Percentiles rank a stretch among this genome's conserved stretches.
Conservation (phyloP, 2,797 vertebrate species). For the Myotis daubentonii region DNA sequence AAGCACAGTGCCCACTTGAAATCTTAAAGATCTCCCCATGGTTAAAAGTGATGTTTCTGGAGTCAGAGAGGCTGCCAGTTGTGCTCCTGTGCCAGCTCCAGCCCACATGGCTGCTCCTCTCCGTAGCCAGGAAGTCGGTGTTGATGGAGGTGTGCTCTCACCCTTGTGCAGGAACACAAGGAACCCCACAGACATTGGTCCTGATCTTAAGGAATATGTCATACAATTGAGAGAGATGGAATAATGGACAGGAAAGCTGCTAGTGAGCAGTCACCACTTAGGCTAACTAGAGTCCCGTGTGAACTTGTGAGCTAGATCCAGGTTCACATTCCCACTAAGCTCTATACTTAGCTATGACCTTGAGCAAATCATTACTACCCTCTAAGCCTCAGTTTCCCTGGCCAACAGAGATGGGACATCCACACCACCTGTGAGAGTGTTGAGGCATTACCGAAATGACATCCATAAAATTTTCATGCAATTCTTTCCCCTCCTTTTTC, state of each 20-base stretch:
- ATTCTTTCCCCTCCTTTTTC: neutral
- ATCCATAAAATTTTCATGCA: neutral
- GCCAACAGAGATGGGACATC: neutral
- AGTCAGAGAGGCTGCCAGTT: neutral
- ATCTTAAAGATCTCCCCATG: neutral
- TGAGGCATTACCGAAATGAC: neutral
- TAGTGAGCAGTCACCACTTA: neutral
- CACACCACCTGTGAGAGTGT: neutral
- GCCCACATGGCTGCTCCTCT: accelerated
- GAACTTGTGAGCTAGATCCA: neutral
- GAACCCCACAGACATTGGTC: too few species aligned
- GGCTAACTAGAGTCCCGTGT: accelerated
- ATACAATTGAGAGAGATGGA: accelerated
- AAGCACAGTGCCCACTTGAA: neutral
- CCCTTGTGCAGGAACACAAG: neutral
- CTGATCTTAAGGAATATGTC: neutral
- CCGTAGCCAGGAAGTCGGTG: neutral
- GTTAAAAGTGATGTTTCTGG: neutral
- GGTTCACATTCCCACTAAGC: neutral
- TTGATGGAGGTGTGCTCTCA: neutral
- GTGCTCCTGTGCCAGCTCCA: accelerated
- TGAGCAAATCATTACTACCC: too few species aligned
- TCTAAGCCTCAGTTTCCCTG: neutral
- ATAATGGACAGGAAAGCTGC: neutral
- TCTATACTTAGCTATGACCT: neutral